A percentile compares a stretch with the other conserved stretches of the same genome.
phyloP scores from a whole-genome alignment of 2,888 invertebrate species.

The Phytoseiulus persimilis region DNA sequence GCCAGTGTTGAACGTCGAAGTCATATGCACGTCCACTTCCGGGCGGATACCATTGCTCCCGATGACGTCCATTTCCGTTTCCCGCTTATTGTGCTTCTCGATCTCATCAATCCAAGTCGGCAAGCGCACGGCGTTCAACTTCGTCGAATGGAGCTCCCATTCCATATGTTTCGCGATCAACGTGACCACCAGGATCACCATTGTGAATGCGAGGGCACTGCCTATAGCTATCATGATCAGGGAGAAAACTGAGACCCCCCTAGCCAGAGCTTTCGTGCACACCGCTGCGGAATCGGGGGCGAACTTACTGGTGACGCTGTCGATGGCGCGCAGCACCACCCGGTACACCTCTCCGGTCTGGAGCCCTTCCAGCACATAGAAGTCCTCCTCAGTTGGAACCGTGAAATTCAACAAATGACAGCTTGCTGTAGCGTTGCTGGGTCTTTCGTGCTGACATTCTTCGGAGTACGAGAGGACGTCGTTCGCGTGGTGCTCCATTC shows the following conservation, averaged over 20 bases:
- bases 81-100: neutral
- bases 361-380: neutral
- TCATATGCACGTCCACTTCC: neutral
- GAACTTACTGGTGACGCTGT: neutral
- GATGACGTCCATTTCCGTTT: neutral
- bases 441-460: conserved; percentile 20
- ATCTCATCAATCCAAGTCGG: neutral
- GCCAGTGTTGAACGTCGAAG: neutral
- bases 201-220: neutral
- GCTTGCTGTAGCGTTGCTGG: neutral
- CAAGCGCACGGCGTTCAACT: neutral
- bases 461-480: neutral
- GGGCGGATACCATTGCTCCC: neutral
- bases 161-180: neutral
- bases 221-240: neutral
- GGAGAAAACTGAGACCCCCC: neutral
- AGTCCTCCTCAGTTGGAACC: neutral
- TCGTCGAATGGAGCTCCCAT: neutral
- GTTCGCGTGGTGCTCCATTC: neutral
- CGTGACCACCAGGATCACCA: neutral
- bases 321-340: conserved; percentile 11
- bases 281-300: conserved; percentile 19
- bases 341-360: neutral
- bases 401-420: conserved; percentile 18
- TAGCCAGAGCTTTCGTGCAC: neutral